Evolutionary conservation across 2,888 invertebrate species (phyloP).

Genomic region (Drosophila aldrichi): DNA sequence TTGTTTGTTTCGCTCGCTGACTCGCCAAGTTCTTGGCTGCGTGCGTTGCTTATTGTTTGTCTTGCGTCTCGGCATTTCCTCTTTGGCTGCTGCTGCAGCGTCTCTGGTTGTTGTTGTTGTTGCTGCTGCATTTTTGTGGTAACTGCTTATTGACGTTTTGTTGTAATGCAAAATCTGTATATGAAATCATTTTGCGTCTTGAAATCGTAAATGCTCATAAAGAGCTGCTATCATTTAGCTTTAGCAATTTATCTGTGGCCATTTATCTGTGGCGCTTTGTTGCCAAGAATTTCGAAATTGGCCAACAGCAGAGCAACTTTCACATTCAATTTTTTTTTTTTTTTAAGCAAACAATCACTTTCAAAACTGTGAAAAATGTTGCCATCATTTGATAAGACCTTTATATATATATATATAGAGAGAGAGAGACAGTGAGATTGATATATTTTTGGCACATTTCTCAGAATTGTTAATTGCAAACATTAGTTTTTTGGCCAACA

Average conservation of each 20-base stretch:
- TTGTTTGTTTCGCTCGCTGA: conserved; percentile 63
- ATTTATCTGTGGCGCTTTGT: conserved; percentile 14
- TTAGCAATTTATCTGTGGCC: conserved; percentile 5
- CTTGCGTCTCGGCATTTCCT: conserved; percentile 70
- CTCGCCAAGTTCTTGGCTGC: conserved; percentile 52
- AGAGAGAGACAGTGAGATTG: not conserved
- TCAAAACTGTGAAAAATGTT: conserved; percentile 52
- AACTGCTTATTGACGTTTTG: conserved; percentile 38
- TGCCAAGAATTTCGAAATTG: conserved; percentile 24
- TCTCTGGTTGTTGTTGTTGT: not conserved
- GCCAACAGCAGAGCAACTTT: conserved; percentile 56
- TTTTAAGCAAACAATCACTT: conserved; percentile 62
- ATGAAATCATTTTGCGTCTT: conserved; percentile 7
- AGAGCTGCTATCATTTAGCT: conserved; percentile 11
- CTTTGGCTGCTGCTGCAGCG: conserved; percentile 16
- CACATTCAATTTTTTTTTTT: conserved; percentile 60
- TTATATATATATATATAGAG: conserved; percentile 2
- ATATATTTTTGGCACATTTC: conserved; percentile 56
- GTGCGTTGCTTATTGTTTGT: conserved; percentile 54
- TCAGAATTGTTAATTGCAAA: conserved; percentile 50
- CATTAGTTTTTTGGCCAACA: conserved; percentile 7
- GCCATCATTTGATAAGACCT: conserved; percentile 42
- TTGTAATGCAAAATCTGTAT: conserved; percentile 38
- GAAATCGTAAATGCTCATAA: conserved; percentile 3
- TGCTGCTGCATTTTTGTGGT: conserved; percentile 48